phyloP scores from a whole-genome alignment of 2,888 invertebrate species.

The Hirtodrosophila trivittata region DNA sequence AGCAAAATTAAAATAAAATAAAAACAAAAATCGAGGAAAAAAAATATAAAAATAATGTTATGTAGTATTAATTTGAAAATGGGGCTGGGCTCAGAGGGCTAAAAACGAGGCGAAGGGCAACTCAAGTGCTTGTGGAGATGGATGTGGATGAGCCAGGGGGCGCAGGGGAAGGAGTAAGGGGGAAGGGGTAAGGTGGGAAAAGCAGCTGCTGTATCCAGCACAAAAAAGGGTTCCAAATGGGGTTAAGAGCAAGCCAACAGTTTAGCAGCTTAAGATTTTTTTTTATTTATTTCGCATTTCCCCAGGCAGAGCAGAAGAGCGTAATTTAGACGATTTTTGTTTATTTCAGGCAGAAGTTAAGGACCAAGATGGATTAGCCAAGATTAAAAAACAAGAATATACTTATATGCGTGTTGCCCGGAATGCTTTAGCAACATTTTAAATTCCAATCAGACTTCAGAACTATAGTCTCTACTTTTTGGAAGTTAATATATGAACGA shows the following conservation, averaged over 20 bases:
- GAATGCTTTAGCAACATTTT: too few species aligned
- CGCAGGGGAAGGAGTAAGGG: constrained; percentile 1
- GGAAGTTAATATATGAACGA: too few species aligned
- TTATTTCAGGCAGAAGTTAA: constrained; percentile 2
- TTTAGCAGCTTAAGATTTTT: constrained; percentile 53
- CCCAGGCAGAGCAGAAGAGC: neutral
- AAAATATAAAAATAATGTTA: constrained; percentile 44
- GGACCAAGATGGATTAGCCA: too few species aligned
- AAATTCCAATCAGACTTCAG: too few species aligned
- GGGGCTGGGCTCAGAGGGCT: constrained; percentile 4
- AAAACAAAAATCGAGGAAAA: constrained; percentile 1
- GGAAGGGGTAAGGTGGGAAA: neutral
- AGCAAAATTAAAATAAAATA: neutral
- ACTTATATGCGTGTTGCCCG: too few species aligned
- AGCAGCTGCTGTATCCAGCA: constrained; percentile 14
- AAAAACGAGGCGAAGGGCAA: neutral
- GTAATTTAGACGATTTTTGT: constrained; percentile 40
- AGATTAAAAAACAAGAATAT: too few species aligned
- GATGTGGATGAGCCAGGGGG: constrained; percentile 9
- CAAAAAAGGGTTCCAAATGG: constrained; percentile 38
- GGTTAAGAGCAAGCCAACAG: constrained; percentile 58
- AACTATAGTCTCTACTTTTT: too few species aligned
- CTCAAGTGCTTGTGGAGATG: neutral
- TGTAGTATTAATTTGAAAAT: constrained; percentile 41
- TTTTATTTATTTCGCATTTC: neutral